A percentile compares a stretch with the other conserved stretches of the same genome.
phyloP scores from a whole-genome alignment of 2,888 invertebrate species.

The Atherix ibis region DNA sequence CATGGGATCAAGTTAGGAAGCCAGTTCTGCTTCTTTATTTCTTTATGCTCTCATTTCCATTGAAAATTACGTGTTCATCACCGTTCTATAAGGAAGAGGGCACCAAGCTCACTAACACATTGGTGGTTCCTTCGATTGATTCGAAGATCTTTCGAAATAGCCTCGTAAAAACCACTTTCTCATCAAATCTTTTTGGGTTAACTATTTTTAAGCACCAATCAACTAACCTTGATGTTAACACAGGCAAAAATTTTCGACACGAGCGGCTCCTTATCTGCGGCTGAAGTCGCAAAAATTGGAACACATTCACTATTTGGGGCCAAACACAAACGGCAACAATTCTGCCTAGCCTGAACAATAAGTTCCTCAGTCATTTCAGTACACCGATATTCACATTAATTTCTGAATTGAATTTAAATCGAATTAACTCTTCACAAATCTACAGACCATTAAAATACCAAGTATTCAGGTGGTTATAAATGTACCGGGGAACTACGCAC shows the following conservation, averaged over 20 bases:
- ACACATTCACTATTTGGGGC: slow-evolving; percentile 33
- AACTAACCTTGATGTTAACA: slow-evolving; percentile 33
- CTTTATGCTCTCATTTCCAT: slow-evolving; percentile 2
- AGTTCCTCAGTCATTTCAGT: slow-evolving; percentile 15
- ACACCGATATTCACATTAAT: slow-evolving; percentile 5
- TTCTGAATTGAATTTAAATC: background rate
- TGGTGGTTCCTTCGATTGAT: no score
- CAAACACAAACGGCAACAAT: slow-evolving; percentile 32
- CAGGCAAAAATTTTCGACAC: slow-evolving; percentile 30
- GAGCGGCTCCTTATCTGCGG: slow-evolving; percentile 33
- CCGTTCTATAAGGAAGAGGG: no score
- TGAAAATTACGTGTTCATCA: no score
- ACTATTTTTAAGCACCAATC: background rate
- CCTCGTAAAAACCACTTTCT: no score
- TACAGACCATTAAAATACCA: no score
- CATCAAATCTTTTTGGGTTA: background rate
- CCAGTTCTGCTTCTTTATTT: background rate
- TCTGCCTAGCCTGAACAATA: slow-evolving; percentile 23
- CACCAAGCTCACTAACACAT: no score
- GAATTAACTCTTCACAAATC: background rate
- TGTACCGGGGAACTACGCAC: no score
- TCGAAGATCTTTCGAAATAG: no score
- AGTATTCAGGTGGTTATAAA: no score
- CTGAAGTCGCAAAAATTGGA: slow-evolving; percentile 32
- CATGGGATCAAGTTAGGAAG: background rate